Percentiles rank a stretch among this genome's conserved stretches.
Evolutionary conservation across 1,140 invertebrate genomes (phyloP).

Genomic region (Chrysopa pallens): DNA sequence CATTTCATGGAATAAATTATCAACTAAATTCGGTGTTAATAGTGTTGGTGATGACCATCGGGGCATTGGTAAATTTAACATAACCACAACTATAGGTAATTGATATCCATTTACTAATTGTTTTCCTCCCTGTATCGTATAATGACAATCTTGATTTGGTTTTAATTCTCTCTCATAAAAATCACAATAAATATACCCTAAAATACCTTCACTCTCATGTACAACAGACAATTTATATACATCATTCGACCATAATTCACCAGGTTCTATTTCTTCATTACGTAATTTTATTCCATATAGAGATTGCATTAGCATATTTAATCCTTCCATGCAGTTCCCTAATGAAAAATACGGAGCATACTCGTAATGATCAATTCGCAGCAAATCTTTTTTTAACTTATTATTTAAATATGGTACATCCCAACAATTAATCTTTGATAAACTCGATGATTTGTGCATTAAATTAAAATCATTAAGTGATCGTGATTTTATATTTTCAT

Average conservation of each 20-base stretch:
- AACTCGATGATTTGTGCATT: slow-evolving; percentile 36
- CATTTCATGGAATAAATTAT: slow-evolving; percentile 98
- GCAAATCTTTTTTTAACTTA: slow-evolving; percentile 47
- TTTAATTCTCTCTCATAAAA: slow-evolving; percentile 81
- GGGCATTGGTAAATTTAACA: slow-evolving; percentile 68
- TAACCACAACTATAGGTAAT: slow-evolving; percentile 83
- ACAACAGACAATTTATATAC: slow-evolving; percentile 78
- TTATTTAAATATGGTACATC: slow-evolving; percentile 67
- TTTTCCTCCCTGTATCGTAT: slow-evolving; percentile 90
- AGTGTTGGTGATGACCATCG: slow-evolving; percentile 60
- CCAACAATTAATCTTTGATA: slow-evolving; percentile 48
- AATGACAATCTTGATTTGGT: slow-evolving; percentile 95
- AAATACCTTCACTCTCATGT: slow-evolving; percentile 52
- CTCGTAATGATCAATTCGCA: slow-evolving; percentile 47
- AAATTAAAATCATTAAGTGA: slow-evolving; percentile 49
- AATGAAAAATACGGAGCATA: slow-evolving; percentile 84
- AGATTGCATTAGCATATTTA: slow-evolving; percentile 65
- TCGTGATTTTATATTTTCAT: slow-evolving; percentile 40
- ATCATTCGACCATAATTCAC: slow-evolving; percentile 73
- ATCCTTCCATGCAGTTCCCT: slow-evolving; percentile 88
- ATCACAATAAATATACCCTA: slow-evolving; percentile 97
- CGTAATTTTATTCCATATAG: slow-evolving; percentile 66
- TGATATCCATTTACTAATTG: slow-evolving; percentile 62
- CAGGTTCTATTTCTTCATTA: slow-evolving; percentile 41
- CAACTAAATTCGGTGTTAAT: slow-evolving; percentile 65